phyloP scores from a whole-genome alignment of 2,888 invertebrate genomes.

The Agrotis puta region DNA sequence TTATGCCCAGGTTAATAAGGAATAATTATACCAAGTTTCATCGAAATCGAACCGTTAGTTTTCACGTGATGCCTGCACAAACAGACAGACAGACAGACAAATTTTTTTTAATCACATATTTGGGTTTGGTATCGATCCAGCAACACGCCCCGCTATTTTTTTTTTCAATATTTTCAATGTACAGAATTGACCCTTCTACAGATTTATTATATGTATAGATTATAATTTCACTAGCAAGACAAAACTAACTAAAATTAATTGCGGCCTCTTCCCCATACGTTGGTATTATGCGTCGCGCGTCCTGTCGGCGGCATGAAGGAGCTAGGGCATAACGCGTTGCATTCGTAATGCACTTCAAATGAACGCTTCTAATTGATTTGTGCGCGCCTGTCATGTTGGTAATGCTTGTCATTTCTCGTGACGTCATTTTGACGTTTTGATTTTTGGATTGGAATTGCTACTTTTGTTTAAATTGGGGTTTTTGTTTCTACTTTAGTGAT shows the following conservation, averaged over 20 bases:
- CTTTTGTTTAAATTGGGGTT: not conserved
- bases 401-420: conserved; percentile 46
- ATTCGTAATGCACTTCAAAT: conserved; percentile 63
- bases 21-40: too few relatives aligned
- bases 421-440: conserved; percentile 35
- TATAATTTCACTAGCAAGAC: conserved; percentile 33
- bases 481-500: not conserved
- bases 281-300: conserved; percentile 61
- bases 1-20: too few relatives aligned
- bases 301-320: conserved; percentile 59
- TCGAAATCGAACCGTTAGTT: too few relatives aligned
- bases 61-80: too few relatives aligned
- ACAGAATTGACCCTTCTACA: too few relatives aligned
- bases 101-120: too few relatives aligned
- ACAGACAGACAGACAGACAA: too few relatives aligned
- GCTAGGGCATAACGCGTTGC: conserved; percentile 44
- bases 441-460: conserved; percentile 23
- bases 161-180: too few relatives aligned
- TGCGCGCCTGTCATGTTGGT: conserved; percentile 55
- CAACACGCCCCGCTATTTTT: too few relatives aligned
- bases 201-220: too few relatives aligned
- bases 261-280: conserved; percentile 46
- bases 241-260: conserved; percentile 52
- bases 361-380: conserved; percentile 67
- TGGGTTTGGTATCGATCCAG: too few relatives aligned